phyloP scores from a whole-genome alignment of 2,888 invertebrate species.

The Trichogramma evanescens region DNA sequence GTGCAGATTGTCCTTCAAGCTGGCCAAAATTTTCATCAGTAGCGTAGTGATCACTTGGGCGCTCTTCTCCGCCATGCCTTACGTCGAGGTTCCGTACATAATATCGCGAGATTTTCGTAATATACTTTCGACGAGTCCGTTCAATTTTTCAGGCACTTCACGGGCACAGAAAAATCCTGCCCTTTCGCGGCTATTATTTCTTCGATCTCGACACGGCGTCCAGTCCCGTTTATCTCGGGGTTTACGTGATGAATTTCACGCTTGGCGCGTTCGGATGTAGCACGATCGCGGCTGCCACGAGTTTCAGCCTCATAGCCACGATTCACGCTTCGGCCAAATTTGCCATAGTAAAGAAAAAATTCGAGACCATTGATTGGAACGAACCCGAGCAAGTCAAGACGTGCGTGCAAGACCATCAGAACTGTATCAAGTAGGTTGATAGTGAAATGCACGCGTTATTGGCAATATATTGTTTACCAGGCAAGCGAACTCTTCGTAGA shows the following conservation, averaged over 20 bases:
- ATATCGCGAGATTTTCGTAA: conserved; percentile 10
- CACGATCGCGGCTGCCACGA: conserved; percentile 33
- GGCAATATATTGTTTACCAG: too few species aligned
- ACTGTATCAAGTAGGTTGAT: conserved; percentile 32
- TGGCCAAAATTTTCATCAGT: conserved; percentile 34
- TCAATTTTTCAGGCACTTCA: background rate
- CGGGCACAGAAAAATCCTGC: conserved; percentile 19
- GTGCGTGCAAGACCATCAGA: conserved; percentile 34
- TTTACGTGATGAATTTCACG: conserved; percentile 27
- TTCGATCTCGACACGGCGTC: conserved; percentile 28
- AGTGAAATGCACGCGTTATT: too few species aligned
- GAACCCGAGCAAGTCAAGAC: conserved; percentile 20
- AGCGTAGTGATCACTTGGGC: conserved; percentile 25
- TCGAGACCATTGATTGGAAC: conserved; percentile 24
- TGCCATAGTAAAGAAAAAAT: conserved; percentile 27
- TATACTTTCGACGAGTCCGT: background rate
- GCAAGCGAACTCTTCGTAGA: too few species aligned
- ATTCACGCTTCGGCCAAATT: conserved; percentile 39
- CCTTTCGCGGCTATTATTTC: conserved; percentile 34
- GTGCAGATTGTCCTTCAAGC: conserved; percentile 20
- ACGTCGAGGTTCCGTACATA: conserved; percentile 29
- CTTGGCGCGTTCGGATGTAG: conserved; percentile 25
- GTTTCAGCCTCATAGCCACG: conserved; percentile 32
- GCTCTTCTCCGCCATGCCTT: conserved; percentile 26
- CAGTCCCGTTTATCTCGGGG: conserved; percentile 26